These are phyloP conservation scores for Aphelenchoides bicaudatus DNA, from an alignment of 2,888 invertebrate species.

Conservation along the genomic window DNA sequence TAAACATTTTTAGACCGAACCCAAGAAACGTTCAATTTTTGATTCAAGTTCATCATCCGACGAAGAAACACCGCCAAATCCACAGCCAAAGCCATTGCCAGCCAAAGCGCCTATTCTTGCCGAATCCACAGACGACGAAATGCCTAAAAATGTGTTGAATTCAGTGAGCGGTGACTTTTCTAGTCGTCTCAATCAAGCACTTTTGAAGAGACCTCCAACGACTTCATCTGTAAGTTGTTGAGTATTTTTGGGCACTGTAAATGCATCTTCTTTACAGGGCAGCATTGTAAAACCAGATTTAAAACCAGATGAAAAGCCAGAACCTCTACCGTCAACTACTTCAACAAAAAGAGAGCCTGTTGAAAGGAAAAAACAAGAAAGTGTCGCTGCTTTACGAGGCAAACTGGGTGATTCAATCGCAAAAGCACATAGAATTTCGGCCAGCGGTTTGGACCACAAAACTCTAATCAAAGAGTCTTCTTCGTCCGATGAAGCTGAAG, in stretches of 20 bases:
- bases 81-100: slow-evolving; percentile 7
- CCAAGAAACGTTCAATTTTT: slow-evolving; percentile 9
- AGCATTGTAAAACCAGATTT: too few relatives aligned
- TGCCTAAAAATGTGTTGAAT: slow-evolving; percentile 16
- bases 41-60: slow-evolving; percentile 2
- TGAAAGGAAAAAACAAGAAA: background rate
- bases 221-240: too few relatives aligned
- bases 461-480: background rate
- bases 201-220: slow-evolving; percentile 6
- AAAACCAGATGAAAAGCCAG: too few relatives aligned
- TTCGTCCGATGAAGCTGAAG: background rate
- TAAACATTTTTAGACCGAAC: background rate
- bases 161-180: slow-evolving; percentile 16
- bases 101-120: background rate
- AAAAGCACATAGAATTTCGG: background rate
- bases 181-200: slow-evolving; percentile 14
- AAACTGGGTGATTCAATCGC: slow-evolving; percentile 15
- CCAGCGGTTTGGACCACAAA: background rate
- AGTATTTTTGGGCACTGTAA: background rate
- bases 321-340: background rate
- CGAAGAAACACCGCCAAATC: slow-evolving; percentile 7
- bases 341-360: background rate
- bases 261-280: background rate
- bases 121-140: slow-evolving; percentile 15
- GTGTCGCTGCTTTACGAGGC: slow-evolving; percentile 11